phyloP scores from a whole-genome alignment of 2,888 invertebrate species.

The Apamea sordens region DNA sequence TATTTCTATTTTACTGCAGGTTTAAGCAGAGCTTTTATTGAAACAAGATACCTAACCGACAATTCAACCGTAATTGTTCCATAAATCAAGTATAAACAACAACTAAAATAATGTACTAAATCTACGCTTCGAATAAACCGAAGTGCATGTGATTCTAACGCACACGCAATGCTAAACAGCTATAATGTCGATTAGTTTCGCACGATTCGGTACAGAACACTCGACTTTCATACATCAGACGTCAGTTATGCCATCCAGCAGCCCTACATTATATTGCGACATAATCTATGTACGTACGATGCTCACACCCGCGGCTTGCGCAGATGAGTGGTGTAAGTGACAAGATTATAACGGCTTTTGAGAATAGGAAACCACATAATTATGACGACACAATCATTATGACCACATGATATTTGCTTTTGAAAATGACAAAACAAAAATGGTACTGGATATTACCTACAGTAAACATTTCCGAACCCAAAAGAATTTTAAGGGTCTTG shows the following conservation, averaged over 20 bases:
- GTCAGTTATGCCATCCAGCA: constrained; percentile 58
- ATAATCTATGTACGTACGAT: constrained; percentile 46
- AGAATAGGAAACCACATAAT: constrained; percentile 3
- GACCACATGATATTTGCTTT: not conserved
- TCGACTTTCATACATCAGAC: constrained; percentile 66
- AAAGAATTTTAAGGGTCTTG: not conserved
- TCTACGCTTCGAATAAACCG: constrained; percentile 34
- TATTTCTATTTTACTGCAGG: not conserved
- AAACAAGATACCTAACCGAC: not conserved
- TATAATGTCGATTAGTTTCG: constrained; percentile 72
- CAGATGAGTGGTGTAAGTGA: constrained; percentile 42
- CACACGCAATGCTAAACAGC: constrained; percentile 60
- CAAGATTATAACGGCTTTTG: constrained; percentile 20
- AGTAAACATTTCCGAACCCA: too few relatives aligned
- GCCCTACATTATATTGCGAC: constrained; percentile 66
- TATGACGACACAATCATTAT: not conserved
- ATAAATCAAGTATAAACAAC: constrained; percentile 17
- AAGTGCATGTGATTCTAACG: constrained; percentile 59
- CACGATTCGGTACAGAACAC: constrained; percentile 67
- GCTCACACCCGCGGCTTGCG: constrained; percentile 39
- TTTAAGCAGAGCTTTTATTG: constrained; percentile 7
- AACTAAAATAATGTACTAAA: constrained; percentile 21
- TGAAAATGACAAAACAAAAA: not conserved
- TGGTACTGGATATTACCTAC: not conserved
- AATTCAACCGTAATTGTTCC: constrained; percentile 3